These are phyloP conservation scores for Brachyptera risi DNA, from an alignment of 2,888 invertebrate genomes.

Conservation along the genomic window DNA sequence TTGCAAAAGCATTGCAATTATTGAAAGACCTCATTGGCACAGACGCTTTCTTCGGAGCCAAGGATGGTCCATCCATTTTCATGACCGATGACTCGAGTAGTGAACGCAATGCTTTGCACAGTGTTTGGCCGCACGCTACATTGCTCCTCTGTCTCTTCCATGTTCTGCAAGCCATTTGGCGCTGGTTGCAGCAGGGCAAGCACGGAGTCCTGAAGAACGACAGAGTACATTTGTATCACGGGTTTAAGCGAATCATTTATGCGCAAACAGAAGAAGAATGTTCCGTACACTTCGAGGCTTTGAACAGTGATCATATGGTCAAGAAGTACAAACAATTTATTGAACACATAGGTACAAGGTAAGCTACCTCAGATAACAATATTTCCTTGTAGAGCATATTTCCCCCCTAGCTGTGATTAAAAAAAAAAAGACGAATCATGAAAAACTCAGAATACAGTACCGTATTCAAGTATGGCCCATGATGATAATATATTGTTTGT, in stretches of 20 bases:
- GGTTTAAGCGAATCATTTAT: not conserved
- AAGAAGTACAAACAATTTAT: not conserved
- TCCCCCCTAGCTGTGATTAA: too few relatives aligned
- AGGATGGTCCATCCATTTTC: conserved; percentile 1
- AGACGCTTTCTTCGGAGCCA: not conserved
- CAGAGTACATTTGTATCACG: not conserved
- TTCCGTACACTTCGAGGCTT: not conserved
- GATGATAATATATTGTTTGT: too few relatives aligned
- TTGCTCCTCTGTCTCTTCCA: conserved; percentile 11
- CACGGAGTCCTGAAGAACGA: not conserved
- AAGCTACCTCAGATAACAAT: not conserved
- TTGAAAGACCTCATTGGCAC: not conserved
- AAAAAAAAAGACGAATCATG: too few relatives aligned
- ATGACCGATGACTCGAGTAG: too few relatives aligned
- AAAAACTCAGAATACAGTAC: too few relatives aligned
- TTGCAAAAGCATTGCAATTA: not conserved
- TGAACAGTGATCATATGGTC: not conserved
- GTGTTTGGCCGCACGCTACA: not conserved
- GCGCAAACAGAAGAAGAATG: not conserved
- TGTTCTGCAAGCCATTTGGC: conserved; percentile 19
- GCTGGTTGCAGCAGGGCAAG: conserved; percentile 3
- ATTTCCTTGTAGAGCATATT: too few relatives aligned
- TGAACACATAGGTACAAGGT: not conserved
- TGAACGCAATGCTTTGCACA: not conserved
- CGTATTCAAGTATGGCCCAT: not conserved